Evolutionary conservation across 2,113 vertebrate genomes (phyloP).

Genomic region (Nannobrachium achirus): DNA sequence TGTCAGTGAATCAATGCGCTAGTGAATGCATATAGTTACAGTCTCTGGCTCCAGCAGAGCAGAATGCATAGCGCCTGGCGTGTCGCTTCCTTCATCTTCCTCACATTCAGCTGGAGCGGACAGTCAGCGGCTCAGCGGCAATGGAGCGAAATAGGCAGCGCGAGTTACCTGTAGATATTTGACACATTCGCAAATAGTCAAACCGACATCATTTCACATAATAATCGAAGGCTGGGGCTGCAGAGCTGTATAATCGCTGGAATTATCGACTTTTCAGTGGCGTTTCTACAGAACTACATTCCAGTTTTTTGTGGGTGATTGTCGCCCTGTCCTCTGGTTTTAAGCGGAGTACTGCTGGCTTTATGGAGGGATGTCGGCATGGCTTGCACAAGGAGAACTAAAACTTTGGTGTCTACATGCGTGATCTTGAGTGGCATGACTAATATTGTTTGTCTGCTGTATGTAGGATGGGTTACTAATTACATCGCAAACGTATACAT

Average conservation of each 20-base stretch:
- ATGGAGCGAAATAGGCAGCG: conserved; percentile 24
- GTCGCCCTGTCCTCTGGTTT: conserved; percentile 66
- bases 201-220: no score
- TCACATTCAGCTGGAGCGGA: conserved; percentile 50
- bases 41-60: conserved; percentile 57
- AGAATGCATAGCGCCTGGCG: conserved; percentile 47
- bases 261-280: conserved; percentile 43
- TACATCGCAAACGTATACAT: conserved; percentile 96
- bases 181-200: conserved; percentile 10
- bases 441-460: conserved; percentile 96
- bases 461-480: conserved; percentile 98
- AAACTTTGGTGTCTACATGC: conserved; percentile 99
- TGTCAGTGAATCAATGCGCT: not conserved
- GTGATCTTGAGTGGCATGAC: conserved; percentile 98
- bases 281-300: conserved; percentile 41
- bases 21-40: conserved; percentile 41
- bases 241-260: conserved; percentile 43
- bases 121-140: conserved; percentile 32
- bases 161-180: conserved; percentile 66
- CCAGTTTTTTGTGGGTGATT: conserved; percentile 36
- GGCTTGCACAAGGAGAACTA: conserved; percentile 98
- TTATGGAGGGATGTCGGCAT: conserved; percentile 94
- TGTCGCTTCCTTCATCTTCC: conserved; percentile 33
- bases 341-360: conserved; percentile 73
- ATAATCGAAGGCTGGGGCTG: conserved; percentile 15